Conservation (phyloP, 2,797 vertebrate species). For the Malurus splendens region DNA sequence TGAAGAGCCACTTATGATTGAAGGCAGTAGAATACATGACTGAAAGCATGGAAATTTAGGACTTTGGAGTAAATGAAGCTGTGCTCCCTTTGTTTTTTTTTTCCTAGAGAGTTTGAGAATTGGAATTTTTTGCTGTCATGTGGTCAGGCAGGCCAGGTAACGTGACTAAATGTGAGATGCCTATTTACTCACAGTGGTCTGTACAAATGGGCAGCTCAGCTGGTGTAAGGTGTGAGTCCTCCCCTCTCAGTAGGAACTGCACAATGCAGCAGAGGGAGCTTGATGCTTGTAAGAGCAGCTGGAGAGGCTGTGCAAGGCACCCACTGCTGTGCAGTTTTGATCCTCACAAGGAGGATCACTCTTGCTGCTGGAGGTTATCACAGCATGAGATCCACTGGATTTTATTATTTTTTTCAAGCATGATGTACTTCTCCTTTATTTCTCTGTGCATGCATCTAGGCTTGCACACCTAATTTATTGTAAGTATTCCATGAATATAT, state of each 20-base stretch:
- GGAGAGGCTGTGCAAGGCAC: not conserved
- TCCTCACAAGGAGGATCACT: not conserved
- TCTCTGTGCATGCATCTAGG: not conserved
- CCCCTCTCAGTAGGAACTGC: not conserved
- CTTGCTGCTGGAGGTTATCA: not conserved
- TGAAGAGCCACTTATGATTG: not conserved
- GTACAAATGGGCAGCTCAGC: not conserved
- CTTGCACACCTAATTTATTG: not conserved
- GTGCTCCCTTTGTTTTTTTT: accelerated
- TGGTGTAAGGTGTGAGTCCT: not conserved
- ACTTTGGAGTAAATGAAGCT: not conserved
- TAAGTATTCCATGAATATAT: not conserved
- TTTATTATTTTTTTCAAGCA: not conserved
- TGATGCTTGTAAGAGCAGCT: not conserved
- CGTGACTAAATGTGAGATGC: not conserved
- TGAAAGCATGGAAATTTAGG: not conserved
- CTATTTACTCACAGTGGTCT: not conserved
- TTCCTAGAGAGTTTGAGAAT: not conserved
- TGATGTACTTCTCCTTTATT: not conserved
- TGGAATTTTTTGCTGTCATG: not conserved
- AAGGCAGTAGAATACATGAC: not conserved
- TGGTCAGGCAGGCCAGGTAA: not conserved
- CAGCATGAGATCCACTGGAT: not conserved
- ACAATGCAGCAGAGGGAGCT: not conserved
- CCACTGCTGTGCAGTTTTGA: not conserved